Conservation (phyloP, 1,140 invertebrate species). For the Caerostris extrusa region DNA sequence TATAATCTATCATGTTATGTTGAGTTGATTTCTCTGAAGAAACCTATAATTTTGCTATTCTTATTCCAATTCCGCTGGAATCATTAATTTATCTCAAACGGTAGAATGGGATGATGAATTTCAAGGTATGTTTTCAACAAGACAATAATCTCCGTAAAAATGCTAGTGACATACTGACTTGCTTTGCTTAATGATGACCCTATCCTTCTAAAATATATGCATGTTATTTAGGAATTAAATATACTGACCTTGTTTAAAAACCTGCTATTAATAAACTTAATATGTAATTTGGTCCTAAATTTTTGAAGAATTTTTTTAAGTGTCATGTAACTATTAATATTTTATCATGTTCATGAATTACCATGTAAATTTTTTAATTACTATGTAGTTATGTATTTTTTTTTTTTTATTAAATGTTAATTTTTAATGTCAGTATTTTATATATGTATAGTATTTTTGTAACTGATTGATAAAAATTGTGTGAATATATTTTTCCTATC, state of each 20-base stretch:
- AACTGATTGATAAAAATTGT: too few species aligned
- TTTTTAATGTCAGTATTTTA: too few species aligned
- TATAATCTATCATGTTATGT: conserved; percentile 49
- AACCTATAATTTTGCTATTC: conserved; percentile 73
- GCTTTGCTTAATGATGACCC: conserved; percentile 71
- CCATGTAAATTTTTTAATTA: too few species aligned
- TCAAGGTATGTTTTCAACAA: conserved; percentile 91
- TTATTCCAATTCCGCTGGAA: conserved; percentile 75
- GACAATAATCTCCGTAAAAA: conserved; percentile 77
- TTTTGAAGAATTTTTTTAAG: conserved; percentile 44
- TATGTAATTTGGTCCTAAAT: conserved; percentile 3
- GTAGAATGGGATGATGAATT: conserved; percentile 99
- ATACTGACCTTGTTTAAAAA: conserved; percentile 28
- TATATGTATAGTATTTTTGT: too few species aligned
- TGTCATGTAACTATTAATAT: conserved; percentile 13
- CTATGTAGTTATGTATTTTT: too few species aligned
- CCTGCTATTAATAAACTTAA: conserved; percentile 13
- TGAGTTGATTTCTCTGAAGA: conserved; percentile 49
- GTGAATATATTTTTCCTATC: too few species aligned
- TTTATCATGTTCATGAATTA: neutral
- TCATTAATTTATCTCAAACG: conserved; percentile 84
- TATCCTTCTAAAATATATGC: conserved; percentile 52
- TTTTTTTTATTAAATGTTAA: too few species aligned
- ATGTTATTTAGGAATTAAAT: conserved; percentile 68
- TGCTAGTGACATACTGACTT: conserved; percentile 75